Percentiles rank a stretch among this genome's conserved stretches.
Evolutionary conservation across 53 echinoderm and acorn worm species (phyloP).

Genomic region (Luidia sarsii): DNA sequence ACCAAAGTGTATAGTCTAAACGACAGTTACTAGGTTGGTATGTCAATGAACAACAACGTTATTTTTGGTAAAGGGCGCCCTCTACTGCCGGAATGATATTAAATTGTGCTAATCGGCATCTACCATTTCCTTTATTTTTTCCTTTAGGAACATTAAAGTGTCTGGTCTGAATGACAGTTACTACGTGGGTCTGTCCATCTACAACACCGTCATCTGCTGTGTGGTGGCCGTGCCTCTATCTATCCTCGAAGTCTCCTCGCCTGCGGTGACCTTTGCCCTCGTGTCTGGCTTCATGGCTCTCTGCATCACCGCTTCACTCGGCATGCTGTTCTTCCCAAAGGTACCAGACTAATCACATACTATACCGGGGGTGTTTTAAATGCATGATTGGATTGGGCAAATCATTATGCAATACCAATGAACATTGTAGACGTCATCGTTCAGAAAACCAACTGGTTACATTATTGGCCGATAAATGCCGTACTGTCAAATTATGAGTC

Average conservation of each 20-base stretch:
- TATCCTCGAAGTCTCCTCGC: conserved; percentile 32
- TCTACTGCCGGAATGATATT: too few relatives aligned
- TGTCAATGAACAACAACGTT: conserved; percentile 72
- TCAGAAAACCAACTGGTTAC: background rate
- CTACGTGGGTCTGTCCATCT: too few relatives aligned
- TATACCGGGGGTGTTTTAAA: background rate
- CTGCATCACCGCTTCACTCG: conserved; percentile 61
- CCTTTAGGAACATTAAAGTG: too few relatives aligned
- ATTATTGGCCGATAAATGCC: background rate
- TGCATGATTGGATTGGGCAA: background rate
- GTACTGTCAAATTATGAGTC: too few relatives aligned
- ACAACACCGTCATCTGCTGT: too few relatives aligned
- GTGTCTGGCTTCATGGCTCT: conserved; percentile 60
- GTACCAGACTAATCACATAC: too few relatives aligned
- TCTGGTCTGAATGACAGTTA: too few relatives aligned
- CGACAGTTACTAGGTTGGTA: conserved; percentile 77
- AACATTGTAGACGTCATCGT: background rate
- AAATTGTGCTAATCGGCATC: too few relatives aligned
- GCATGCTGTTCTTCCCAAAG: conserved; percentile 73
- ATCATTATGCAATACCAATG: background rate
- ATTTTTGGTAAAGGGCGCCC: conserved; percentile 69
- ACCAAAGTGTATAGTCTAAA: conserved; percentile 72
- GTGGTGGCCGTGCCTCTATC: too few relatives aligned
- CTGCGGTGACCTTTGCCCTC: conserved; percentile 59
- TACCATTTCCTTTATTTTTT: too few relatives aligned